These are phyloP conservation scores for Eupithecia insigniata DNA, from an alignment of 2,888 invertebrate species.

Conservation along the genomic window DNA sequence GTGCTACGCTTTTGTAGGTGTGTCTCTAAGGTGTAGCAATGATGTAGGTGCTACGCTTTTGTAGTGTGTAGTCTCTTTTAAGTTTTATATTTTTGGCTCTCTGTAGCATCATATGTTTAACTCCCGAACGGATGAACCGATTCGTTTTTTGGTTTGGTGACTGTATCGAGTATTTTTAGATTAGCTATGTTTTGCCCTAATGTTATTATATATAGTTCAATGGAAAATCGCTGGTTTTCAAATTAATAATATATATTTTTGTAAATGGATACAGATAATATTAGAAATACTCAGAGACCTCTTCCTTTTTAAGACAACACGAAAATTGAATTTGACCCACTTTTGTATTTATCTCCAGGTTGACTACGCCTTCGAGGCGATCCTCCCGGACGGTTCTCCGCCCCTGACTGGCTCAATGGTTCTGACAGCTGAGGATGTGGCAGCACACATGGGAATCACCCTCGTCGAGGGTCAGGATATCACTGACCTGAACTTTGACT, in stretches of 20 bases:
- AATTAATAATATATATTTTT: not conserved
- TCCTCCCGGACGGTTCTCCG: constrained; percentile 48
- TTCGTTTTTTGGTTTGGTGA: too few relatives aligned
- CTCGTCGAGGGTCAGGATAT: constrained; percentile 53
- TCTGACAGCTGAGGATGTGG: constrained; percentile 61
- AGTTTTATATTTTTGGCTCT: too few relatives aligned
- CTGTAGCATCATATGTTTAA: too few relatives aligned
- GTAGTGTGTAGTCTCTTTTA: not conserved
- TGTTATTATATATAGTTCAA: too few relatives aligned
- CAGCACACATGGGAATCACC: constrained; percentile 55
- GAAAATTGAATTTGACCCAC: not conserved
- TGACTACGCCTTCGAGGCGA: constrained; percentile 60
- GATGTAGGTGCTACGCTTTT: not conserved
- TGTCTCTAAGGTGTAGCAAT: not conserved
- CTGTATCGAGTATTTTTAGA: too few relatives aligned
- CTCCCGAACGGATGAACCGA: too few relatives aligned
- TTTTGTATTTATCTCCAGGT: constrained; percentile 46
- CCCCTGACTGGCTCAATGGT: constrained; percentile 56
- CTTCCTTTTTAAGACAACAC: not conserved
- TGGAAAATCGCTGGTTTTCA: too few relatives aligned
- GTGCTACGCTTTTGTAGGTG: not conserved
- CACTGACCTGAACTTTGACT: constrained; percentile 58
- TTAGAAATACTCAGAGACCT: not conserved
- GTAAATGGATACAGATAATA: not conserved
- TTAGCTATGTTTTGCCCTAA: too few relatives aligned